These are phyloP conservation scores for Ceratina japonica DNA, from an alignment of 1,140 invertebrate genomes.

Conservation along the genomic window DNA sequence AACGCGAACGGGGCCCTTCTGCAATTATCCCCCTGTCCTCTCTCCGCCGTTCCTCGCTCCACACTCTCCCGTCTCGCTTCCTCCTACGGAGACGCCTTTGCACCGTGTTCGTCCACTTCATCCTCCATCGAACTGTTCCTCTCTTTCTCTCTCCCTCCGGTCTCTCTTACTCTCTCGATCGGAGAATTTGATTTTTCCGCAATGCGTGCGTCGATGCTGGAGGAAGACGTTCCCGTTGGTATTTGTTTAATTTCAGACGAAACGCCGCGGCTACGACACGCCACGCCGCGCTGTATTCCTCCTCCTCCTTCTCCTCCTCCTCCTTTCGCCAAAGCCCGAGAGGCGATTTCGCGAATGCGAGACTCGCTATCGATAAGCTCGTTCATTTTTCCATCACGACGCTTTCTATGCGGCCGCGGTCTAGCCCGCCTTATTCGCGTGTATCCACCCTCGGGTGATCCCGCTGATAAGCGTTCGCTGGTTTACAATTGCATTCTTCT, in stretches of 20 bases:
- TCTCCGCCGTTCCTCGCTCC: constrained; percentile 47
- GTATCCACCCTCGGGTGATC: no score
- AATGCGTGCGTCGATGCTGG: constrained; percentile 32
- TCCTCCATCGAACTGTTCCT: neutral
- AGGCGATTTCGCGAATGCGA: neutral
- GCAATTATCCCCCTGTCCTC: constrained; percentile 73
- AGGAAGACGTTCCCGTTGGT: constrained; percentile 22
- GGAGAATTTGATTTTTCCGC: constrained; percentile 65
- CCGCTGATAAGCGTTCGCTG: neutral
- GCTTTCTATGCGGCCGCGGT: neutral
- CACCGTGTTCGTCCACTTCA: constrained; percentile 8
- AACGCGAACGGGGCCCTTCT: constrained; percentile 70
- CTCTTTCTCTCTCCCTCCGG: neutral
- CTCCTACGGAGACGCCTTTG: constrained; percentile 19
- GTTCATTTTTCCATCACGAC: neutral
- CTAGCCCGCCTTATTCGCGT: no score
- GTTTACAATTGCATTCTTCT: no score
- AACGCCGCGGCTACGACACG: neutral
- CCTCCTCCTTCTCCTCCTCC: neutral
- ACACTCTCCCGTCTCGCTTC: constrained; percentile 23
- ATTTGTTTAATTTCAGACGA: constrained; percentile 40
- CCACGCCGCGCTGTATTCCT: neutral
- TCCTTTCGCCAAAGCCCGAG: neutral
- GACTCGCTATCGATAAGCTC: neutral
- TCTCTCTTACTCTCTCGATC: constrained; percentile 39